Base-by-base conservation (phyloP, 2,797 vertebrate genomes). In the Morus bassanus region DNA sequence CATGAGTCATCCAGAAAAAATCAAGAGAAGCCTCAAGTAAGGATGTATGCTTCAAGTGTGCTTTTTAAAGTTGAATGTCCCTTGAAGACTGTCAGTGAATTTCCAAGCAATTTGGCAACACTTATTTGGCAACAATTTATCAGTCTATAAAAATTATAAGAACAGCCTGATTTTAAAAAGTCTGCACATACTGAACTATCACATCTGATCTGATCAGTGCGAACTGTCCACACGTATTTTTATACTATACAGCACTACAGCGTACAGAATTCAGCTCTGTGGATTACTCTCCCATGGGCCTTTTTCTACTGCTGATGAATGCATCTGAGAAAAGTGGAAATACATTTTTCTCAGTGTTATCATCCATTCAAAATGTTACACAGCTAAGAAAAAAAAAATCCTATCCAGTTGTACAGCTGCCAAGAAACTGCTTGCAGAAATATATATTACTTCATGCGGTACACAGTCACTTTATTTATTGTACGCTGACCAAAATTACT, bases 81-180 rank as follows among this genome's bases (percentile, higher is more conserved):
- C 54, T 88, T 79, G 54, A 94, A 93, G 35, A 67, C 43, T 64
- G 30, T 3, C 59, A 64, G 60, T 61, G 76, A 65, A 81, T 86
- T 96, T 95, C 59, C 63, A 94, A 78, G 59, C 27, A 69, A 93
- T 69, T 76, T 86, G 65, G 46, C n/a, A 90, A 89, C 21, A 64
- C 25, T 83, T 89, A 93, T 69, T 76, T 86, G 65, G 46, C n/a
- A 90, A 89, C 21, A 64, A n/a, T 23, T 83, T 89, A 65, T 46
- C n/a, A 56, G 76, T 35, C 39, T 45, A 73, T 48, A 81, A 88
- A 90, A 85, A 61, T 31, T 39, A 80, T 33, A 82, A 88, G 88
- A 63, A 0, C 37, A 69, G 28, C 4, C 28, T 2, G 2, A 78
- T 65, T 92, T 92, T 75, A 48, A 84, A 91, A 86, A 69, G 35